These are phyloP conservation scores for Planococcus citri DNA, from an alignment of 1,140 invertebrate genomes.

Conservation along the genomic window DNA sequence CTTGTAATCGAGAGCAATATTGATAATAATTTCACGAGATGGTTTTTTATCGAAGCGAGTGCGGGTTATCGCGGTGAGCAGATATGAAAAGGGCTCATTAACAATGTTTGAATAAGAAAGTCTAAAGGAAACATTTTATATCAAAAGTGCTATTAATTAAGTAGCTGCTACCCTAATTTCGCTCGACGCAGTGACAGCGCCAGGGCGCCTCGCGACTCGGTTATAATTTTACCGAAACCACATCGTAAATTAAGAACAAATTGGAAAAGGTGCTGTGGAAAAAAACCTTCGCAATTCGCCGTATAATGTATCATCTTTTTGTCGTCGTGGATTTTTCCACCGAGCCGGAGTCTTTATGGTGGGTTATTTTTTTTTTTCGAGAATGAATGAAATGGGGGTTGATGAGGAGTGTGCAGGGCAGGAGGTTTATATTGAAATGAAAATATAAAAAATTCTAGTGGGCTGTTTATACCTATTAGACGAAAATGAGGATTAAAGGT, in stretches of 20 bases:
- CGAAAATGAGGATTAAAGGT: not conserved
- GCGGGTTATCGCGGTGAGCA: not conserved
- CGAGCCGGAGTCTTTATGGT: not conserved
- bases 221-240: not conserved
- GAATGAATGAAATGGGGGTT: not conserved
- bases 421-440: too few relatives aligned
- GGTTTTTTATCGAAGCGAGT: too few relatives aligned
- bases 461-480: not conserved
- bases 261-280: not conserved
- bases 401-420: too few relatives aligned
- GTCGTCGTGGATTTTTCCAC: not conserved
- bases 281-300: not conserved
- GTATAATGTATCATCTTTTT: not conserved
- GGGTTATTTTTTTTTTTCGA: not conserved
- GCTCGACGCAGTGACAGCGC: not conserved
- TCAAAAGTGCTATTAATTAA: constrained; percentile 4
- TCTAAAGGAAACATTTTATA: not conserved
- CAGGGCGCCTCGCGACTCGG: not conserved
- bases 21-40: too few relatives aligned
- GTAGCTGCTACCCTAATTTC: not conserved
- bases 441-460: constrained; percentile 3
- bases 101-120: not conserved
- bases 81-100: not conserved
- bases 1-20: too few relatives aligned
- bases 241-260: not conserved